phyloP scores from a whole-genome alignment of 2,888 invertebrate genomes.

The Diadegma fenestrale region DNA sequence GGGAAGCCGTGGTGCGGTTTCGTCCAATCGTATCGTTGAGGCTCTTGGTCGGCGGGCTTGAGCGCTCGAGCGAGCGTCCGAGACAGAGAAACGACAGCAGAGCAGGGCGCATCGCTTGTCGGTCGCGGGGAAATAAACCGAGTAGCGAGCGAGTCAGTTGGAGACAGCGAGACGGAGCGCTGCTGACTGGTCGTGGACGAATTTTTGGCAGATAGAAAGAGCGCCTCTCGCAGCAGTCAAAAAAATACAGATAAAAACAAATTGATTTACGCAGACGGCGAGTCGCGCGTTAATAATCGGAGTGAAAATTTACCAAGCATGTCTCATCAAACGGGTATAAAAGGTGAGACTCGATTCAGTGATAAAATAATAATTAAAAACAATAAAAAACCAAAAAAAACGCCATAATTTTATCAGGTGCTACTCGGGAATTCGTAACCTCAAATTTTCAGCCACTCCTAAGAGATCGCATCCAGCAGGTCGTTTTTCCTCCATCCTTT shows the following conservation, averaged over 20 bases:
- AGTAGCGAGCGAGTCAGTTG: no score
- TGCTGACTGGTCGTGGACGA: constrained; percentile 29
- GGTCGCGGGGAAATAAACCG: constrained; percentile 1
- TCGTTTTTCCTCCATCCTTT: constrained; percentile 23
- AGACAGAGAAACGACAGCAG: not conserved
- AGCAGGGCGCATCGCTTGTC: not conserved
- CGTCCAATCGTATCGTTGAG: constrained; percentile 48
- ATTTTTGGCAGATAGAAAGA: constrained; percentile 52
- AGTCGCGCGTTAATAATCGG: not conserved
- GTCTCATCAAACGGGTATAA: constrained; percentile 97
- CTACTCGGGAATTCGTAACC: constrained; percentile 37
- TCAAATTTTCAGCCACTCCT: constrained; percentile 66
- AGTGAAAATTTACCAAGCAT: constrained; percentile 84
- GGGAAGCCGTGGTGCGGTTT: constrained; percentile 48
- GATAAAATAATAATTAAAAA: constrained; percentile 68
- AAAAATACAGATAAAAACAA: constrained; percentile 26
- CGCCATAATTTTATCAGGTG: constrained; percentile 29
- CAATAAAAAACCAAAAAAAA: constrained; percentile 71
- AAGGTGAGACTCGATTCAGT: constrained; percentile 86
- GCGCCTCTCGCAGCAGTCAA: constrained; percentile 10
- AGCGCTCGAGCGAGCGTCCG: constrained; percentile 1
- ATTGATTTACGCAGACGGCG: not conserved
- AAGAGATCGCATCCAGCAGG: constrained; percentile 16
- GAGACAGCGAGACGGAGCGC: constrained; percentile 55
- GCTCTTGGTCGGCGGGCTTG: not conserved